These are phyloP conservation scores for Sorex araneus DNA, from an alignment of 2,113 vertebrate genomes.

Conservation along the genomic window DNA sequence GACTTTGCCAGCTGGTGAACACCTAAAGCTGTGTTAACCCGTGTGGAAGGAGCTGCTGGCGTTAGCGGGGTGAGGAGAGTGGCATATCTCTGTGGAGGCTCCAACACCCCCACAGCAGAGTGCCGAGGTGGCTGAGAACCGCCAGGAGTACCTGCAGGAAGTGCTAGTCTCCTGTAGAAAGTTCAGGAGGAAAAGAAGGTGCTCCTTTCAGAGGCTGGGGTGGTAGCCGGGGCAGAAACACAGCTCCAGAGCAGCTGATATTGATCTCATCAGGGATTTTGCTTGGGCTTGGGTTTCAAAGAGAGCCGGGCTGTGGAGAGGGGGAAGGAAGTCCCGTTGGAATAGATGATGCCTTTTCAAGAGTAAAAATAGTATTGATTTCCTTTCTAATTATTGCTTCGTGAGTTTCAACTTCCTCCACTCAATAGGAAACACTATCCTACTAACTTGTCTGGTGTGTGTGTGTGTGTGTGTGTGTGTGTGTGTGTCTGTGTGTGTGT, in stretches of 20 bases:
- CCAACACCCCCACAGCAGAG: background rate
- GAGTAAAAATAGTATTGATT: slow-evolving; percentile 37
- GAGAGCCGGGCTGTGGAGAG: background rate
- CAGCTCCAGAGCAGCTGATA: background rate
- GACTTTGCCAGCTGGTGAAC: background rate
- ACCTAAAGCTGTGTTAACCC: background rate
- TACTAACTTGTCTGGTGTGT: background rate
- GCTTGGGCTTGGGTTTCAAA: background rate
- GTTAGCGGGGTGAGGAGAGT: too few relatives aligned
- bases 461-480: too few relatives aligned
- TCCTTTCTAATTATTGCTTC: slow-evolving; percentile 46
- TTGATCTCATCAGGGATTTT: background rate
- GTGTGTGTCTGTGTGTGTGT: too few relatives aligned
- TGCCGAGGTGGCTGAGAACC: background rate
- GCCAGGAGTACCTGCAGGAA: slow-evolving; percentile 22
- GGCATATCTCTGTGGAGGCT: background rate
- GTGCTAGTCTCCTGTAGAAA: slow-evolving; percentile 17
- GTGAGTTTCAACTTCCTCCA: slow-evolving; percentile 19
- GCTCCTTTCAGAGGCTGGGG: background rate
- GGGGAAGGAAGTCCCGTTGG: background rate
- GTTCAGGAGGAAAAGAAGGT: slow-evolving; percentile 34
- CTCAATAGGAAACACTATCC: background rate
- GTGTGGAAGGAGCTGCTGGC: background rate
- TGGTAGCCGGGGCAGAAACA: slow-evolving; percentile 8
- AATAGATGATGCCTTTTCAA: slow-evolving; percentile 29